phyloP scores from a whole-genome alignment of 2,797 vertebrate species.

The Chaenodraco wilsoni region DNA sequence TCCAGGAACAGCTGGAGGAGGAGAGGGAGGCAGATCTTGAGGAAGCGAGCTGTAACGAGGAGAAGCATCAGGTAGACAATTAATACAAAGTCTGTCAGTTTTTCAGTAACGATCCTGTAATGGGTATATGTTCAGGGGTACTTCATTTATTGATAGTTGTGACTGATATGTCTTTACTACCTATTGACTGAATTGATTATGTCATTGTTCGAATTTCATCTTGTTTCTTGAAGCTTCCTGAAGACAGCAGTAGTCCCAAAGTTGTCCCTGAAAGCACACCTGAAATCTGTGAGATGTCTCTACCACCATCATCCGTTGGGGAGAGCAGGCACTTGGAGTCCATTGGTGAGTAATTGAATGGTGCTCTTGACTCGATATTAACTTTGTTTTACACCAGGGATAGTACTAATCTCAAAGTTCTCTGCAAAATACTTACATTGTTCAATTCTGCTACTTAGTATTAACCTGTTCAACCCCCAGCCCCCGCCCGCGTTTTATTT shows the following conservation, averaged over 20 bases:
- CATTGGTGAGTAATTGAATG: slow-evolving; percentile 38
- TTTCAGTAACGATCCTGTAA: not conserved
- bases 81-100: not conserved
- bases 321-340: slow-evolving; percentile 11
- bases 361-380: not conserved
- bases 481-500: too few species aligned
- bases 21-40: slow-evolving; percentile 8
- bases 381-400: not conserved
- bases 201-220: not conserved
- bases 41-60: slow-evolving; percentile 11
- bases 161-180: not conserved
- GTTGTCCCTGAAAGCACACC: slow-evolving; percentile 19
- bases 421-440: not conserved
- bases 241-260: slow-evolving; percentile 1
- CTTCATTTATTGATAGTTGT: not conserved
- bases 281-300: slow-evolving; percentile 15
- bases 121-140: not conserved
- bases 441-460: not conserved
- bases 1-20: slow-evolving; percentile 15
- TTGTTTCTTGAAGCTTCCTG: slow-evolving; percentile 42
- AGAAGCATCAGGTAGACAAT: slow-evolving; percentile 49
- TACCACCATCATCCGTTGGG: not conserved
- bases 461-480: too few species aligned
- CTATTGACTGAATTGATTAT: not conserved
- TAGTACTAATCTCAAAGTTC: not conserved